These are phyloP conservation scores for Trematomus loennbergii DNA, from an alignment of 2,113 vertebrate species.

Conservation along the genomic window DNA sequence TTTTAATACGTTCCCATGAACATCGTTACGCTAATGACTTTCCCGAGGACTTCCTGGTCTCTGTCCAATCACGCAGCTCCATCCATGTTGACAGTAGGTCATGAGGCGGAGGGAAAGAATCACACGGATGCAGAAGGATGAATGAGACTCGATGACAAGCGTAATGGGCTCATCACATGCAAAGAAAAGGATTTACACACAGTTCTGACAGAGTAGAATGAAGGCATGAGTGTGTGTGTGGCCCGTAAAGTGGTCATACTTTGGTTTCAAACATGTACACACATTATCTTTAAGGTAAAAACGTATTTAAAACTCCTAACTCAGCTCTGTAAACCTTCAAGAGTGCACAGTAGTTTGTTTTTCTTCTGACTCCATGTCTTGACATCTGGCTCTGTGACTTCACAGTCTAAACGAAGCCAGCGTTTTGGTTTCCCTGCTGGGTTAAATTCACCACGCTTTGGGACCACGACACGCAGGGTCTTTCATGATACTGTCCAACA, in stretches of 20 bases:
- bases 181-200: conserved; percentile 10
- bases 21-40: conserved; percentile 56
- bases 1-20: conserved; percentile 50
- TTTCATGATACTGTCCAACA: conserved; percentile 17
- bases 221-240: neutral
- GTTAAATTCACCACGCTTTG: conserved; percentile 55
- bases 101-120: conserved; percentile 19
- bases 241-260: neutral
- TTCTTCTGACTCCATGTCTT: conserved; percentile 23
- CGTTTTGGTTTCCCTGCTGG: conserved; percentile 45
- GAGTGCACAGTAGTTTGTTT: conserved; percentile 51
- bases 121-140: conserved; percentile 46
- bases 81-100: conserved; percentile 36
- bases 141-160: conserved; percentile 51
- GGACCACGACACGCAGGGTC: conserved; percentile 36
- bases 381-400: conserved; percentile 56
- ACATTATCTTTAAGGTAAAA: neutral
- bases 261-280: conserved; percentile 18
- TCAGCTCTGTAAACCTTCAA: conserved; percentile 1
- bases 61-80: conserved; percentile 52
- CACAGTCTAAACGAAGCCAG: conserved; percentile 42
- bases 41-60: conserved; percentile 50
- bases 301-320: conserved; percentile 6
- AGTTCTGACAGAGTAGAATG: neutral
- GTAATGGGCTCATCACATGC: conserved; percentile 49